Conservation (phyloP, 1,140 invertebrate species). For the Drosophila rufa region DNA sequence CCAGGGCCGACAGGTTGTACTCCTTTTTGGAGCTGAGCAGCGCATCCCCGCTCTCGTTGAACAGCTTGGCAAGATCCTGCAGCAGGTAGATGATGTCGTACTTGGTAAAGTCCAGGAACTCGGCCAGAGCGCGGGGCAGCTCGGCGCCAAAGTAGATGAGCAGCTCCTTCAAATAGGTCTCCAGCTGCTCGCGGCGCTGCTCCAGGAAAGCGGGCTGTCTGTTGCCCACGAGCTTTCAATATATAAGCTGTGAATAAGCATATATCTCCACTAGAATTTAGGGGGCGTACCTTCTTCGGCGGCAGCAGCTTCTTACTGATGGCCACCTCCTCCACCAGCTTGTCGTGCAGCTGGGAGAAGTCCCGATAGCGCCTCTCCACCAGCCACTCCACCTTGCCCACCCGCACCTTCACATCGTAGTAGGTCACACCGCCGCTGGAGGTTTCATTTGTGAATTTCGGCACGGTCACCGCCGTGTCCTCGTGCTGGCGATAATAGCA, state of each 20-base stretch:
- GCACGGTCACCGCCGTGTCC: constrained; percentile 87
- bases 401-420: constrained; percentile 89
- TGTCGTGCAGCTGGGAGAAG: constrained; percentile 94
- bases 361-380: constrained; percentile 95
- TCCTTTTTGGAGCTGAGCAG: constrained; percentile 87
- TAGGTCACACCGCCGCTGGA: constrained; percentile 87
- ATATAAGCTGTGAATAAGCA: no score
- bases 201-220: constrained; percentile 93
- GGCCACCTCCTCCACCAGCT: constrained; percentile 91
- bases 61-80: constrained; percentile 90
- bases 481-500: constrained; percentile 87
- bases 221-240: constrained; percentile 88
- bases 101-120: constrained; percentile 92
- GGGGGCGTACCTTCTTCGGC: constrained; percentile 91
- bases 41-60: constrained; percentile 90
- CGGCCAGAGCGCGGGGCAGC: constrained; percentile 91
- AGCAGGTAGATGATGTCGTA: constrained; percentile 94
- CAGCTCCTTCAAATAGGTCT: constrained; percentile 92
- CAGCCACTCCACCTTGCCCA: constrained; percentile 91
- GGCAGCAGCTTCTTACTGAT: constrained; percentile 94
- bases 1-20: constrained; percentile 89
- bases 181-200: constrained; percentile 91
- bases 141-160: constrained; percentile 87
- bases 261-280: background rate
- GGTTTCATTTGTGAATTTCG: constrained; percentile 85